A percentile compares a stretch with the other conserved stretches of the same genome.
Conservation (phyloP, 2,888 invertebrate species). For the Anoncus sp. region DNA sequence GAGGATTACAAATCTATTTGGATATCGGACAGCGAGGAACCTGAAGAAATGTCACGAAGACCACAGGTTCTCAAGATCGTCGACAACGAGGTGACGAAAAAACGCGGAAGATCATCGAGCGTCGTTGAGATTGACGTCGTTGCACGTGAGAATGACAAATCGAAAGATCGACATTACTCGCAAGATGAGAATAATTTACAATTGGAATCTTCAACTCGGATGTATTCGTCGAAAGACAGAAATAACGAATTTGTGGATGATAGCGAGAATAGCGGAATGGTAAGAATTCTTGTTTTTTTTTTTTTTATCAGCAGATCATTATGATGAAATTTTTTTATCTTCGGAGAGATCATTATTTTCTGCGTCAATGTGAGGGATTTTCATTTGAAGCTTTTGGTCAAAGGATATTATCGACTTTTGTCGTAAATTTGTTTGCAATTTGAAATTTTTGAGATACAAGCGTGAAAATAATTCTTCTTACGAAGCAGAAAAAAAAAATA, state of each 20-base stretch:
- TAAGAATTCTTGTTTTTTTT: constrained; percentile 6
- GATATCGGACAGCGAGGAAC: constrained; percentile 75
- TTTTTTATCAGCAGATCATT: not conserved
- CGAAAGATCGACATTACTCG: constrained; percentile 28
- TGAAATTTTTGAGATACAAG: too few relatives aligned
- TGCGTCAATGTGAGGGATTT: too few relatives aligned
- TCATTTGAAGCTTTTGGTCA: too few relatives aligned
- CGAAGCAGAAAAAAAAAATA: too few relatives aligned
- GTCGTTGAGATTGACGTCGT: constrained; percentile 63
- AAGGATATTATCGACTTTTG: too few relatives aligned
- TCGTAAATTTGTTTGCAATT: too few relatives aligned
- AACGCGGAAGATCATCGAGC: constrained; percentile 63
- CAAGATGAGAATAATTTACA: constrained; percentile 9
- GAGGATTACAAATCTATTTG: constrained; percentile 78
- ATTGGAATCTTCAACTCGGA: constrained; percentile 18
- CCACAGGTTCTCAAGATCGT: constrained; percentile 81
- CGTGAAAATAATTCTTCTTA: too few relatives aligned
- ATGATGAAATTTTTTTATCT: not conserved
- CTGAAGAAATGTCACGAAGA: constrained; percentile 81
- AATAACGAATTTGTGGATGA: constrained; percentile 6
- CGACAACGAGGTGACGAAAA: constrained; percentile 80
- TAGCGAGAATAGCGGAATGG: constrained; percentile 10
- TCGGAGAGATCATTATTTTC: too few relatives aligned
- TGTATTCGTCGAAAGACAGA: constrained; percentile 2
- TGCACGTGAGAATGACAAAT: constrained; percentile 40